These are phyloP conservation scores for Epinephelus malabaricus DNA, from an alignment of 2,797 vertebrate species.

Conservation along the genomic window DNA sequence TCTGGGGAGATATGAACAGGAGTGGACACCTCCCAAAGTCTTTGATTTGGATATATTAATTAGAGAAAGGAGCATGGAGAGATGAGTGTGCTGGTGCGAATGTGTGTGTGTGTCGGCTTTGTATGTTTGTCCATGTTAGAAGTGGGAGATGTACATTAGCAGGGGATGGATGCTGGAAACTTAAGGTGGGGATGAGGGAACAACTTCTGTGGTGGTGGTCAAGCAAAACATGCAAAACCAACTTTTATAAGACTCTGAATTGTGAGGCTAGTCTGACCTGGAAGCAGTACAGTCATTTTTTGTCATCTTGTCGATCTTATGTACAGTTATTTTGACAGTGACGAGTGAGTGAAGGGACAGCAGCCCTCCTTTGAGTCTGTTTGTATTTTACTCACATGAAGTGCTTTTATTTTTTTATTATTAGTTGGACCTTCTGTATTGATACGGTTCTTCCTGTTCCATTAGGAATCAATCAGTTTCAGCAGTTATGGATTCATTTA, in stretches of 20 bases:
- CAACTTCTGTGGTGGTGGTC: conserved; percentile 45
- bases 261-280: conserved; percentile 27
- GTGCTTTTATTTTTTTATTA: conserved; percentile 64
- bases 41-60: conserved; percentile 71
- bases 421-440: conserved; percentile 62
- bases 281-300: conserved; percentile 52
- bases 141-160: conserved; percentile 59
- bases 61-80: conserved; percentile 51
- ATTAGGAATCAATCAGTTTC: conserved; percentile 53
- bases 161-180: conserved; percentile 28
- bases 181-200: conserved; percentile 29
- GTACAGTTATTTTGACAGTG: conserved; percentile 59
- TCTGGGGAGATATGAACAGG: conserved; percentile 76
- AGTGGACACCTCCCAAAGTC: conserved; percentile 38
- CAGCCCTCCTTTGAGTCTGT: conserved; percentile 52
- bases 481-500: conserved; percentile 50
- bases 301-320: conserved; percentile 53
- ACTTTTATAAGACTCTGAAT: conserved; percentile 50
- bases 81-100: conserved; percentile 43
- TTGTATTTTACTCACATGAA: conserved; percentile 71
- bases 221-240: conserved; percentile 56
- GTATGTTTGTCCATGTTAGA: conserved; percentile 63
- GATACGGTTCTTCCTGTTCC: conserved; percentile 49
- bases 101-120: conserved; percentile 44
- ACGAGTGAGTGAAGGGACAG: conserved; percentile 37